Conservation (phyloP, 2,888 invertebrate species). For the Aspidiotus rigidus region DNA sequence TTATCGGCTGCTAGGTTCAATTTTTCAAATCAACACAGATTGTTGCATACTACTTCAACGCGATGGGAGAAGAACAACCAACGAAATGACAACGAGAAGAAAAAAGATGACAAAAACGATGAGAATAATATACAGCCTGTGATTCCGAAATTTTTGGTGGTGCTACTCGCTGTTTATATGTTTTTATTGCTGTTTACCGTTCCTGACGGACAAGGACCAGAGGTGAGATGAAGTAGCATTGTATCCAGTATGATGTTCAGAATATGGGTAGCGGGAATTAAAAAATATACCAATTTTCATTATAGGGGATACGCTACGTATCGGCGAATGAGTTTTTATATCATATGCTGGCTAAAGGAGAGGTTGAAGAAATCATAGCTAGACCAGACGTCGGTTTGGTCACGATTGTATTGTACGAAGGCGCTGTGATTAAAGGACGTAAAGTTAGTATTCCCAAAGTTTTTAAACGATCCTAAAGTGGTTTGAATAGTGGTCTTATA, state of each 20-base stretch:
- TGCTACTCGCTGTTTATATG: constrained; percentile 68
- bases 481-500: constrained; percentile 5
- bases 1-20: no score
- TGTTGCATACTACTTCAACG: no score
- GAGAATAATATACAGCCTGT: constrained; percentile 62
- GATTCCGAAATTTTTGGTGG: constrained; percentile 65
- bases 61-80: background rate
- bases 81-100: background rate
- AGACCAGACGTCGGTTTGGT: constrained; percentile 76
- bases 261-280: background rate
- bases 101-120: constrained; percentile 49
- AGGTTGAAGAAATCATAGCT: constrained; percentile 79
- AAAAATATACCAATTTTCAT: background rate
- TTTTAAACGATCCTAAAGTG: background rate
- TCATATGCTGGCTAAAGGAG: constrained; percentile 87
- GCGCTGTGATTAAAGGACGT: constrained; percentile 76
- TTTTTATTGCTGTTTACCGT: constrained; percentile 59
- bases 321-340: constrained; percentile 97
- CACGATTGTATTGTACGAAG: constrained; percentile 72
- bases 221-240: constrained; percentile 46
- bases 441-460: constrained; percentile 44
- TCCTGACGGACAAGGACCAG: constrained; percentile 61
- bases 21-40: no score
- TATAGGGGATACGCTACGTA: constrained; percentile 50
- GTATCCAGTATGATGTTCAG: no score